phyloP scores from a whole-genome alignment of 1,140 invertebrate species.

The Drosophila nigrodunni region DNA sequence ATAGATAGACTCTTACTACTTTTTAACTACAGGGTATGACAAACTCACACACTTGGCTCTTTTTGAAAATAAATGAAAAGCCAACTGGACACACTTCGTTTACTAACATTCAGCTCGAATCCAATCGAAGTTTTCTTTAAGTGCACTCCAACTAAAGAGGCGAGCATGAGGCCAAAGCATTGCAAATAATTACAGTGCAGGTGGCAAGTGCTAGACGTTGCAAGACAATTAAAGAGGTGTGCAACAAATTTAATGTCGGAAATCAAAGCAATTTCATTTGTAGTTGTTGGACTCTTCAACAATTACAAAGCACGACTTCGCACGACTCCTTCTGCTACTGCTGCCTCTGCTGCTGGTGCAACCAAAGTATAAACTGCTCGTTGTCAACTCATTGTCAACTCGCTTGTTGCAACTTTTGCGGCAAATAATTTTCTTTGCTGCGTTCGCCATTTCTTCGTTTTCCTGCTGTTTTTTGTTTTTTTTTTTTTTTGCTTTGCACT shows the following conservation, averaged over 20 bases:
- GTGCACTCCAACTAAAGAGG: slow-evolving; percentile 26
- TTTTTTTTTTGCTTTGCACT: slow-evolving; percentile 22
- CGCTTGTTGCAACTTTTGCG: slow-evolving; percentile 56
- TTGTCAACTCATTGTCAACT: slow-evolving; percentile 32
- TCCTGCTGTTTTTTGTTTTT: slow-evolving; percentile 16
- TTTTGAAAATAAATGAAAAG: slow-evolving; percentile 63
- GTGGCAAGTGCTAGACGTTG: slow-evolving; percentile 27
- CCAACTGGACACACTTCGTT: slow-evolving; percentile 35
- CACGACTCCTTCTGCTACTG: slow-evolving; percentile 21
- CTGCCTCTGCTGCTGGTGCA: slow-evolving; percentile 14
- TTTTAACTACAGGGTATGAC: no score
- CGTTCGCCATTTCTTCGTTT: slow-evolving; percentile 3
- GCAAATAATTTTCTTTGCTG: slow-evolving; percentile 69
- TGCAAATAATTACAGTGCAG: slow-evolving; percentile 41
- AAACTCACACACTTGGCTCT: not conserved
- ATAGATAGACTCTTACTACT: no score
- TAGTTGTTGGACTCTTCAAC: slow-evolving; percentile 5
- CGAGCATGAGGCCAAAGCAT: slow-evolving; percentile 25
- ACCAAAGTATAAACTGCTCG: slow-evolving; percentile 49
- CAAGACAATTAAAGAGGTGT: slow-evolving; percentile 62
- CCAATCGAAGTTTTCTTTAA: slow-evolving; percentile 16
- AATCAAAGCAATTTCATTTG: slow-evolving; percentile 73
- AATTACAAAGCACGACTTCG: slow-evolving; percentile 51
- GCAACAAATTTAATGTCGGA: slow-evolving; percentile 65
- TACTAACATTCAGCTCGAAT: slow-evolving; percentile 9